phyloP scores from a whole-genome alignment of 2,797 vertebrate genomes.

The Aulostomus chinensis region DNA sequence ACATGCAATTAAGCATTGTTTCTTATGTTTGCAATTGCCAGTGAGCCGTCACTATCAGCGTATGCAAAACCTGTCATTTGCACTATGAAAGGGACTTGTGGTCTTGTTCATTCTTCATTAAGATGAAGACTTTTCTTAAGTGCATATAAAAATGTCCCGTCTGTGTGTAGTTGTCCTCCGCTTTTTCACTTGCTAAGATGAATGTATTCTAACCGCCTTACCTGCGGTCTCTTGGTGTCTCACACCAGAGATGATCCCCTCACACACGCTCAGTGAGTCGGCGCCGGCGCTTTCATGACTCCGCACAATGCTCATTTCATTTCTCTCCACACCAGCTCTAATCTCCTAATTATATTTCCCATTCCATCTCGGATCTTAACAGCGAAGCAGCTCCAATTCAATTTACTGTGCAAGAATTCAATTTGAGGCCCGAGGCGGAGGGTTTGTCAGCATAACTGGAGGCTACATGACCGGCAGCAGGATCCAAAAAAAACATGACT shows the following conservation, averaged over 20 bases:
- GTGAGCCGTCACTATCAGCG: too few relatives aligned
- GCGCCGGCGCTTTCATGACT: conserved; percentile 25
- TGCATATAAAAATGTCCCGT: too few relatives aligned
- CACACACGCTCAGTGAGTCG: conserved; percentile 27
- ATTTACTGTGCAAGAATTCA: conserved; percentile 54
- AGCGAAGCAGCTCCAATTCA: conserved; percentile 45
- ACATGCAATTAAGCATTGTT: too few relatives aligned
- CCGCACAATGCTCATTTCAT: conserved; percentile 21
- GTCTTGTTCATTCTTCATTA: too few relatives aligned
- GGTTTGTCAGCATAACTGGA: conserved; percentile 15
- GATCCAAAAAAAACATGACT: conserved; percentile 5
- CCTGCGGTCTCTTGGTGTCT: background rate
- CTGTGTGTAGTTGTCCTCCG: too few relatives aligned
- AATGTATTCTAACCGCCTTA: too few relatives aligned
- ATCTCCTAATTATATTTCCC: conserved; percentile 58
- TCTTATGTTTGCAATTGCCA: too few relatives aligned
- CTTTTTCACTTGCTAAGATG: too few relatives aligned
- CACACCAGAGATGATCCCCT: conserved; percentile 15
- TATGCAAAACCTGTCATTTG: too few relatives aligned
- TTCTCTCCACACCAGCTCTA: conserved; percentile 27
- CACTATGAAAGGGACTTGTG: too few relatives aligned
- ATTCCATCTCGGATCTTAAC: conserved; percentile 51
- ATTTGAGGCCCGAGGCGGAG: conserved; percentile 47
- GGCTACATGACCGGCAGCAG: conserved; percentile 14
- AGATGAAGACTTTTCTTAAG: too few relatives aligned